Conservation (phyloP, 1,140 invertebrate species). For the Halictus rubicundus region DNA sequence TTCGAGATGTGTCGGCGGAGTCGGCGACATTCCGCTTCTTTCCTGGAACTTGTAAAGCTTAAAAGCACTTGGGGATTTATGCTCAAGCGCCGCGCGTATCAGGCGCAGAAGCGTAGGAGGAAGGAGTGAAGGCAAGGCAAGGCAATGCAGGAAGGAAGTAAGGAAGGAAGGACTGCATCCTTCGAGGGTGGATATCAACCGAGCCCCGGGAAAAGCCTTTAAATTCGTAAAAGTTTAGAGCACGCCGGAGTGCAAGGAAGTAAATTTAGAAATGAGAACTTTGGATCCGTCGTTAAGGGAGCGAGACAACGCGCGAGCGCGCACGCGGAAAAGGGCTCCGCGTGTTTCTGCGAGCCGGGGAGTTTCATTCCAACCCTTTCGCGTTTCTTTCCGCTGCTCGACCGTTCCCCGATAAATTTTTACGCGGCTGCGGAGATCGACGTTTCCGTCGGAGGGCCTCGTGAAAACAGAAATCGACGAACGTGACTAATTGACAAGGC, state of each 20-base stretch:
- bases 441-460: neutral
- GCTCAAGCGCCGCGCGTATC: constrained; percentile 44
- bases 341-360: neutral
- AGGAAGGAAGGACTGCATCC: constrained; percentile 23
- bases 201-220: constrained; percentile 24
- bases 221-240: constrained; percentile 54
- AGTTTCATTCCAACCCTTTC: constrained; percentile 37
- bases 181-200: constrained; percentile 34
- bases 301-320: constrained; percentile 3
- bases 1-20: constrained; percentile 43
- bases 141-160: neutral
- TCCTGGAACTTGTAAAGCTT: constrained; percentile 69
- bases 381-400: neutral
- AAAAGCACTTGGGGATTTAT: constrained; percentile 68
- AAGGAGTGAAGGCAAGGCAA: neutral
- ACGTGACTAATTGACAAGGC: neutral
- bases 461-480: neutral
- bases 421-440: neutral
- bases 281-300: constrained; percentile 29
- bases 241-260: constrained; percentile 30
- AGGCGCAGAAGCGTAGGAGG: neutral
- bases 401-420: constrained; percentile 24
- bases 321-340: too few species aligned
- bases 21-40: constrained; percentile 50
- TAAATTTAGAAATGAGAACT: constrained; percentile 40